Base-by-base conservation (phyloP, 2,797 vertebrate genomes). In the Brotula barbata region DNA sequence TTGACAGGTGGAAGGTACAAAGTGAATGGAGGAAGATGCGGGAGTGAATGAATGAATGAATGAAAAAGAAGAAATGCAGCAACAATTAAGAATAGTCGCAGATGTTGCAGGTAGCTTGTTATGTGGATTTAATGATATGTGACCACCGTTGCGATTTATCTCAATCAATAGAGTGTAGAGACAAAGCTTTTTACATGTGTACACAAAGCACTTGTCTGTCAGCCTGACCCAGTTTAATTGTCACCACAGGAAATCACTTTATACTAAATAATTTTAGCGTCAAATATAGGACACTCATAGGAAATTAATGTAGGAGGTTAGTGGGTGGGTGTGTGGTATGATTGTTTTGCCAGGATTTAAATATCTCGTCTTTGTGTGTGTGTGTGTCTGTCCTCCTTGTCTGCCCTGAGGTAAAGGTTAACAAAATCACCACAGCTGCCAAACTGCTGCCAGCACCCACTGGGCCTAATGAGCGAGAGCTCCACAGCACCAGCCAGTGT, bases 331-430 rank as follows among this genome's bases (percentile, higher is more conserved):
- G 37, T 41, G 21, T 46, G 50, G 41, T 73, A 50, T 70, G 44
- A 64, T 73, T 81, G 71, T 75, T 69, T 46, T 40, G 54, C 68
- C 62, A 1, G 5, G 49, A 46, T 62, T 51, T 42, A 73, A 76
- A 74, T 58, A 65, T 59, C 63, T 78, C 77, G 41, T 56, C 74
- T 58, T 67, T 59, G 63, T 78, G 41, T 56, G 66, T 64, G 53
- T 70, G 69, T 58, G 28, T 49, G 46, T 63, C 56, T 68, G 39
- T 61, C 64, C 63, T 75, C 34, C 23, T 67, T 42, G 63, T 56
- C 55, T 72, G 67, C 75, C 64, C 73, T 14, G 80, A 81, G 75
- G 68, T 88, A 89, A 90, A 90, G 89, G 87, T 90, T 89, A 89
- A 90, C 81, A 16, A 87, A 89, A 86, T 85, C 86, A 75, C 63